A percentile compares a stretch with the other conserved stretches of the same genome.
Conservation (phyloP, 2,888 invertebrate species). For the Linnaemya tessellans region DNA sequence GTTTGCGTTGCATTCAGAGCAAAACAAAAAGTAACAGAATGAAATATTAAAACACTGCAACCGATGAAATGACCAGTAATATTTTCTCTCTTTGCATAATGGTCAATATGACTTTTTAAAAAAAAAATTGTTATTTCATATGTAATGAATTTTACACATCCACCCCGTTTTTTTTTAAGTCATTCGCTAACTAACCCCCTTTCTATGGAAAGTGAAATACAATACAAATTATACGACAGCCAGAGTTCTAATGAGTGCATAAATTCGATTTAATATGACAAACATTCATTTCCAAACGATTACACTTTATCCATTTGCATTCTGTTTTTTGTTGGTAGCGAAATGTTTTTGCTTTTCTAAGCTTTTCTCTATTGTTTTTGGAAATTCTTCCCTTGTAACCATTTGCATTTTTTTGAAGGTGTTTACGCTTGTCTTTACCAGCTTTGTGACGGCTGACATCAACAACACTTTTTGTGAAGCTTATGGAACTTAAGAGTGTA, state of each 20-base stretch:
- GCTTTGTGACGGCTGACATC: background rate
- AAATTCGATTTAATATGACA: slow-evolving; percentile 52
- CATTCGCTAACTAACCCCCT: slow-evolving; percentile 18
- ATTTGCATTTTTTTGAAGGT: slow-evolving; percentile 16
- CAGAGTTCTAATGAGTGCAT: slow-evolving; percentile 43
- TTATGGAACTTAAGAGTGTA: background rate
- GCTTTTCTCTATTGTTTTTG: slow-evolving; percentile 23
- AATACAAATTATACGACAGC: slow-evolving; percentile 7
- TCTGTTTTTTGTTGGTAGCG: background rate
- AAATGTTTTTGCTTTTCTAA: slow-evolving; percentile 15
- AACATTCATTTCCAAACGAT: slow-evolving; percentile 72
- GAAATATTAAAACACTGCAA: background rate
- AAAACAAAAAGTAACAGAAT: background rate
- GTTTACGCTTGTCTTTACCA: slow-evolving; percentile 5
- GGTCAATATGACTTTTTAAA: slow-evolving; percentile 25
- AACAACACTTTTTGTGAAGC: background rate
- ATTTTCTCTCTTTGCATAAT: slow-evolving; percentile 7
- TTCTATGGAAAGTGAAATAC: background rate
- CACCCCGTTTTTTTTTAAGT: slow-evolving; percentile 22
- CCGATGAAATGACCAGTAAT: slow-evolving; percentile 25
- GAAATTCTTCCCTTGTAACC: slow-evolving; percentile 25
- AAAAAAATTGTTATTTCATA: slow-evolving; percentile 6
- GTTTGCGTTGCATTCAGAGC: background rate
- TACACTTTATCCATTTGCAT: slow-evolving; percentile 41
- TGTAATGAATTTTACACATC: background rate